phyloP scores from a whole-genome alignment of 2,113 vertebrate species.

The Onychostruthus taczanowskii region DNA sequence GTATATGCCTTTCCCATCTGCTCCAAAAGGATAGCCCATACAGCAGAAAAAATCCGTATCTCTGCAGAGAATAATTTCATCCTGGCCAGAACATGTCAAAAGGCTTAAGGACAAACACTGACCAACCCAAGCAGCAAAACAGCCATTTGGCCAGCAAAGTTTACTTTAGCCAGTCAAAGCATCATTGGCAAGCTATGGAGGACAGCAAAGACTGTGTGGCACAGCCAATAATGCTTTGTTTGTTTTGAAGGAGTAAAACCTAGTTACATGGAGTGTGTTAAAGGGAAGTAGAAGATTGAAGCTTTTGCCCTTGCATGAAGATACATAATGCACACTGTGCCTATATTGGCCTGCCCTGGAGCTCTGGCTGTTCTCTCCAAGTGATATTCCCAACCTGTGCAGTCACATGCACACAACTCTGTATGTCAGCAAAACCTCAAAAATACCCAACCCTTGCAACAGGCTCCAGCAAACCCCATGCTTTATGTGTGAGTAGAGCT shows the following conservation, averaged over 20 bases:
- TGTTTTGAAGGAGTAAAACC: background rate
- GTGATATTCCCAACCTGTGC: background rate
- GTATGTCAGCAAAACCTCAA: background rate
- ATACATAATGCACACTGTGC: too few species aligned
- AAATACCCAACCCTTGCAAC: background rate
- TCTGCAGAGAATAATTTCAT: background rate
- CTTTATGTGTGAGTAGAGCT: background rate
- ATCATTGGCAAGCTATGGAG: background rate
- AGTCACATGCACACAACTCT: background rate
- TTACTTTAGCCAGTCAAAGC: background rate
- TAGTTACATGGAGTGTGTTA: background rate
- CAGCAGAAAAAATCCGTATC: background rate
- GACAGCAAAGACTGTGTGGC: background rate
- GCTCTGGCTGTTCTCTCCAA: background rate
- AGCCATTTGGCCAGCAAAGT: background rate
- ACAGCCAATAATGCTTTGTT: background rate
- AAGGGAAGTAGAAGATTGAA: background rate
- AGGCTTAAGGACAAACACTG: background rate
- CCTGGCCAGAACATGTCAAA: background rate
- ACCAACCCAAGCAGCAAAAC: background rate
- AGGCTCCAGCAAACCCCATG: rapidly evolving
- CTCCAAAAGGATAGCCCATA: background rate
- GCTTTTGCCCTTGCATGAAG: background rate
- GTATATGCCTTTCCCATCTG: background rate
- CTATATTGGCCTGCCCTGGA: background rate